Percentiles rank a stretch among this genome's conserved stretches.
phyloP scores from a whole-genome alignment of 2,113 vertebrate genomes.

The Sylvietta virens region DNA sequence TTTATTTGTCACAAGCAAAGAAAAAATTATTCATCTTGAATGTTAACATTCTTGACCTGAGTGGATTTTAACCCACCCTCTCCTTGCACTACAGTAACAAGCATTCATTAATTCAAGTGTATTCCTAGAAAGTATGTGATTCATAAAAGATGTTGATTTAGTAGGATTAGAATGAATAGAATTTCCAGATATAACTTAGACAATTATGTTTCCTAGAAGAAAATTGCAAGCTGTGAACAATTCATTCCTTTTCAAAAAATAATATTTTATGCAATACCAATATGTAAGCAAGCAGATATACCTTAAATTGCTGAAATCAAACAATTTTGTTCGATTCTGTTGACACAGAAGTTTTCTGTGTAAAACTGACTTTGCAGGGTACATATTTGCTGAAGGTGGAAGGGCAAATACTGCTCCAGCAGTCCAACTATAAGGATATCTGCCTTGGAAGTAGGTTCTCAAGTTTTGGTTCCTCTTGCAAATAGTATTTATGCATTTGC shows the following conservation, averaged over 20 bases:
- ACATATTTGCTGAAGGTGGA: not conserved
- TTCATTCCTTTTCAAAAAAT: not conserved
- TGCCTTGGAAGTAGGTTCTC: not conserved
- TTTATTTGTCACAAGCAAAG: not conserved
- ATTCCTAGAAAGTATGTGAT: not conserved
- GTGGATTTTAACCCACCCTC: not conserved
- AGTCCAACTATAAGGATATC: not conserved
- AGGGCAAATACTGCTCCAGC: not conserved
- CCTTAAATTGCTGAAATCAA: not conserved
- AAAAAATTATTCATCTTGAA: not conserved
- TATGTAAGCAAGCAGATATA: not conserved
- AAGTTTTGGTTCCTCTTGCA: not conserved
- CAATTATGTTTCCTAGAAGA: not conserved
- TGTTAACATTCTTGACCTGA: not conserved
- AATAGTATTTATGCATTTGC: not conserved
- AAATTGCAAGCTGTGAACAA: not conserved
- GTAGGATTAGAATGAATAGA: not conserved
- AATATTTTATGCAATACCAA: not conserved
- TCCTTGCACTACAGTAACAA: not conserved
- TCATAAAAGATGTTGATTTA: not conserved
- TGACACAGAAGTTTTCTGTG: not conserved
- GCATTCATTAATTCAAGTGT: not conserved
- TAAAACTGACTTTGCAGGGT: not conserved
- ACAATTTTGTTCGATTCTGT: not conserved
- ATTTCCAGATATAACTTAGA: not conserved